Evolutionary conservation across 2,113 vertebrate species (phyloP), one percentile per base, ranked within the genome.

Genomic region (Heterochromis multidens): DNA sequence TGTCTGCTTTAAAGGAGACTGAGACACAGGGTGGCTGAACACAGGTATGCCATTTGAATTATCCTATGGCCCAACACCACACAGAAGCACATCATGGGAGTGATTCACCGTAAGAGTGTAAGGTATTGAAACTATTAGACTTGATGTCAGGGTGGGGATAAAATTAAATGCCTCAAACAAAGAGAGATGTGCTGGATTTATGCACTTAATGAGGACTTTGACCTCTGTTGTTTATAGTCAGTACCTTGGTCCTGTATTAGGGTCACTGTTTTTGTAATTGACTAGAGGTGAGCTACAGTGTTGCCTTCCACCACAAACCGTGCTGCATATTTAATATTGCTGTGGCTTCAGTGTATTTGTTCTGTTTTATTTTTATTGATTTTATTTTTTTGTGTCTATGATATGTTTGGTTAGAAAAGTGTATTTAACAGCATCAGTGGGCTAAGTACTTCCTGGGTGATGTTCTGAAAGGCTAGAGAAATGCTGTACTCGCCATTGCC

Each of bases 241-340:
- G 37, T 19, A 11, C 63, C 63, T 70, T 70, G 63, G 63, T 70
- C 63, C 23, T 46, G 46, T 7, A 2, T 9, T 46, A 27, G 8
- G 40, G 40, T 70, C 23, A 46, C 65, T 70, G 65, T 25, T 70
- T 11, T 11, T 27, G 27, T 46, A 46, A 70, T 27, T 70, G 23
- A 46, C 23, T 11, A 4, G 5, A 27, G 65, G 3, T 70, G 23
- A 70, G 8, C 7, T 43, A 0, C 0, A 5, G 12, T 65, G 62
- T 40, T 40, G 23, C 46, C 8, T 3, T 19, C 16, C 65, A 27
- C 27, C 23, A 40, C 37, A 2, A 70, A 19, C 65, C 46, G 65
- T 11, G 16, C 17, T 3, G 5, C 23, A 70, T 46, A 19, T 70
- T 70, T 46, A 46, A 70, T 11, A 11, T 40, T n/a, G 21, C 33